These are phyloP conservation scores for Drosophila kohkoa DNA, from an alignment of 1,140 invertebrate species.

Conservation along the genomic window DNA sequence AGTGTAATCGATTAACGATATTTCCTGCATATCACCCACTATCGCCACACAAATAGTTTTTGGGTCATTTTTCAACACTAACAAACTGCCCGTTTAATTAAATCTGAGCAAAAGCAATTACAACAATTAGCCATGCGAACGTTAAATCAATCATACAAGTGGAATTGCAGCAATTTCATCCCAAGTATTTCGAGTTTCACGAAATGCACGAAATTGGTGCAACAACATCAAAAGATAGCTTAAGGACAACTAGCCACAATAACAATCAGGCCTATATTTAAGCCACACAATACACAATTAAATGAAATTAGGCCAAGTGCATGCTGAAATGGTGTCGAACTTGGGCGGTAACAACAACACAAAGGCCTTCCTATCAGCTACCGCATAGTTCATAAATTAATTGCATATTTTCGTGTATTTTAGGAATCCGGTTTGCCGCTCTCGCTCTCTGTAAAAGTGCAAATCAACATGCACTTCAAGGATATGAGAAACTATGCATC, in stretches of 20 bases:
- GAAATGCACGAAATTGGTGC: slow-evolving; percentile 19
- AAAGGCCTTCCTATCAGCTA: slow-evolving; percentile 25
- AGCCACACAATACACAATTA: slow-evolving; percentile 46
- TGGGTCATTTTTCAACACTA: slow-evolving; percentile 1
- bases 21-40: not conserved
- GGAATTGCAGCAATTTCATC: slow-evolving; percentile 41
- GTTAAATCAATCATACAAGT: slow-evolving; percentile 39
- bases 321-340: slow-evolving; percentile 49
- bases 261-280: slow-evolving; percentile 49
- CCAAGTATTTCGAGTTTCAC: slow-evolving; percentile 50
- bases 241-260: slow-evolving; percentile 37
- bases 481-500: slow-evolving; percentile 87
- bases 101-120: slow-evolving; percentile 3
- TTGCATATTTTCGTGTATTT: slow-evolving; percentile 48
- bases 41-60: no score
- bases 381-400: slow-evolving; percentile 40
- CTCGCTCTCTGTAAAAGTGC: slow-evolving; percentile 90
- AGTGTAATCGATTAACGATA: not conserved
- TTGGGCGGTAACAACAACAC: slow-evolving; percentile 27
- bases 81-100: not conserved
- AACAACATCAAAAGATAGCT: slow-evolving; percentile 24
- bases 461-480: slow-evolving; percentile 93
- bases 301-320: slow-evolving; percentile 59
- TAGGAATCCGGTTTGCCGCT: slow-evolving; percentile 90
- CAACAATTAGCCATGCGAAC: slow-evolving; percentile 24